A percentile compares a stretch with the other conserved stretches of the same genome.
Evolutionary conservation across 2,113 vertebrate genomes (phyloP).

Genomic region (Meles meles): DNA sequence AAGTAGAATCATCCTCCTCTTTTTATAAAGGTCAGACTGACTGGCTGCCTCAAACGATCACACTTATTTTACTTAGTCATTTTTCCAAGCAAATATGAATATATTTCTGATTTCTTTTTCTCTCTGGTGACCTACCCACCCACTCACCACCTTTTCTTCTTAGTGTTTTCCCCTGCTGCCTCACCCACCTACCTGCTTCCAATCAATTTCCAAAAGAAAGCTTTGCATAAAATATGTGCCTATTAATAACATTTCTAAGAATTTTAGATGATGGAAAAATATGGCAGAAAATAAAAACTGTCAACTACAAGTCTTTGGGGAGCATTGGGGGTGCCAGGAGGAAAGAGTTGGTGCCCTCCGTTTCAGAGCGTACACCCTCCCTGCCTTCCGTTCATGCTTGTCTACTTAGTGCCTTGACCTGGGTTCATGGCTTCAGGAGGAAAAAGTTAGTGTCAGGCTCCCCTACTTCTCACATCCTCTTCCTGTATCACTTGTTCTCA

Average conservation of each 20-base stretch:
- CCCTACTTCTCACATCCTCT: neutral
- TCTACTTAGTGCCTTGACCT: neutral
- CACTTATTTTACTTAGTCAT: slow-evolving; percentile 57
- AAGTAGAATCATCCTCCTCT: slow-evolving; percentile 34
- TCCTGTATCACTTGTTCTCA: neutral
- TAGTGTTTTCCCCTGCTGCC: slow-evolving; percentile 16
- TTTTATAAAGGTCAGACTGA: slow-evolving; percentile 58
- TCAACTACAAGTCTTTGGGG: neutral
- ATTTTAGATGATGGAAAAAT: neutral
- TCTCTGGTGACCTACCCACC: neutral
- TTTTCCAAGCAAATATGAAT: slow-evolving; percentile 34
- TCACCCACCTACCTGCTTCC: neutral
- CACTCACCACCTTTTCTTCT: slow-evolving; percentile 9
- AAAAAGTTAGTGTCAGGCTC: neutral
- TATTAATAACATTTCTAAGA: neutral
- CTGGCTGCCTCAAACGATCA: slow-evolving; percentile 51
- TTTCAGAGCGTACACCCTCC: fast-evolving
- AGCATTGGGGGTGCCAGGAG: fast-evolving
- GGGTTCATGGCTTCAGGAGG: neutral
- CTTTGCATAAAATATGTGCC: neutral
- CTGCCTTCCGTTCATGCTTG: neutral
- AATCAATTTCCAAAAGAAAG: slow-evolving; percentile 26
- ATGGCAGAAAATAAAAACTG: neutral
- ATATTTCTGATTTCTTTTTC: slow-evolving; percentile 45
- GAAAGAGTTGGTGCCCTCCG: neutral